Evolutionary conservation across 92 coral and sea anemone genomes (phyloP).

Genomic region (Porites cylindrica): DNA sequence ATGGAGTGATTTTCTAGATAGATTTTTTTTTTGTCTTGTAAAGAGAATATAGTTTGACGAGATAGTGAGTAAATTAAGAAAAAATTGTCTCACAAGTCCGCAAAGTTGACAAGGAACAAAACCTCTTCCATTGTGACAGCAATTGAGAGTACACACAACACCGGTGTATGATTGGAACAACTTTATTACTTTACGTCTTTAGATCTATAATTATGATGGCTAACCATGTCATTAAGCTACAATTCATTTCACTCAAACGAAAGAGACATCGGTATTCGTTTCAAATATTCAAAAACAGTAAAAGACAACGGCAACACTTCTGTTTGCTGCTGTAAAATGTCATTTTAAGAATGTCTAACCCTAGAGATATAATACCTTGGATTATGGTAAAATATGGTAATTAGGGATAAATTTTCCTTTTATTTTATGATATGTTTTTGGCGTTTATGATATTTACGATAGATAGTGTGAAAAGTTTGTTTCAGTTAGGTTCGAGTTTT

Average conservation of each 20-base stretch:
- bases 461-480: not conserved
- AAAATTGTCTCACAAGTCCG: not conserved
- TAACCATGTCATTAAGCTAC: not conserved
- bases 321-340: not conserved
- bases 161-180: conserved; percentile 5
- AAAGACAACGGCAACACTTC: not conserved
- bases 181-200: conserved; percentile 26
- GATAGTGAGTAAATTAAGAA: not conserved
- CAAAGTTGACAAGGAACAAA: conserved; percentile 19
- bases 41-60: not conserved
- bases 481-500: not conserved
- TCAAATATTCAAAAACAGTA: conserved; percentile 1
- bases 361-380: conserved; percentile 3
- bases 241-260: not conserved
- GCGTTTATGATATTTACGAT: conserved; percentile 9
- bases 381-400: conserved; percentile 37
- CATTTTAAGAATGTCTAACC: not conserved
- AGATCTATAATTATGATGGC: conserved; percentile 3
- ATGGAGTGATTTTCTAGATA: not conserved
- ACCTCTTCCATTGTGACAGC: conserved; percentile 1
- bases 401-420: conserved; percentile 8
- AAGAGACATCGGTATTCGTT: not conserved
- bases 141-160: conserved; percentile 4
- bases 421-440: conserved; percentile 1
- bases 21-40: not conserved